Evolutionary conservation across 2,888 invertebrate genomes (phyloP), one percentile per base, ranked within the genome.

Genomic region (Andrena marginata): DNA sequence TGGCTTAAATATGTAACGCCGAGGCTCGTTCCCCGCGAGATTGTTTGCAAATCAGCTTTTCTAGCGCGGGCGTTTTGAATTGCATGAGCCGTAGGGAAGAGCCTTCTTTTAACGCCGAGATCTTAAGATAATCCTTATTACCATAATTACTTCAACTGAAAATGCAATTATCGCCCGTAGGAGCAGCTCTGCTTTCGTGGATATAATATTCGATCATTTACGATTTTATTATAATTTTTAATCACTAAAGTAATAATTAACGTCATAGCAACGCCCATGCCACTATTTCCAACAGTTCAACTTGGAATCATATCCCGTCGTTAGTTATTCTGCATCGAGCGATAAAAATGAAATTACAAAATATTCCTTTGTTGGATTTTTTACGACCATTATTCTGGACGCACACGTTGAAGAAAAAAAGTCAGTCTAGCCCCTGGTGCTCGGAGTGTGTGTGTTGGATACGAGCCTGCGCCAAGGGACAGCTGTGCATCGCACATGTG

Each of bases 401-500:
- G 6, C 16, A 23, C 16, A 8, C 13, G 13, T 13, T 6, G 51
- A n/a, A 42, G 23, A 23, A 59, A 29, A 35, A 54, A 42, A 48
- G n/a, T 31, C 42, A 35, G 26, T 62, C 54, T 69, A 73, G 62
- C 59, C 65, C 49, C 48, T 6, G 79, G 60, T 29, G 35, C 48
- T 26, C 10, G 63, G 49, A 35, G 60, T 4, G 54, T 49, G 54
- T 20, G 54, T 54, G 65, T 62, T 26, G 56, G 68, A 35, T 54
- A n/a, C 35, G 65, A 65, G 72, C 54, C 20, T 13, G 26, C 26
- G 42, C 63, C 31, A 54, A 74, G 78, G 74, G 82, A 87, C 88
- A 88, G 88, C 88, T 89, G 87, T 84, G 81, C 70, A 60, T 77
- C 35, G 80, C 87, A 86, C 87, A 90, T 87, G 88, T 86, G 90